These are phyloP conservation scores for Epiblema foenella DNA, from an alignment of 2,888 invertebrate genomes.

Conservation along the genomic window DNA sequence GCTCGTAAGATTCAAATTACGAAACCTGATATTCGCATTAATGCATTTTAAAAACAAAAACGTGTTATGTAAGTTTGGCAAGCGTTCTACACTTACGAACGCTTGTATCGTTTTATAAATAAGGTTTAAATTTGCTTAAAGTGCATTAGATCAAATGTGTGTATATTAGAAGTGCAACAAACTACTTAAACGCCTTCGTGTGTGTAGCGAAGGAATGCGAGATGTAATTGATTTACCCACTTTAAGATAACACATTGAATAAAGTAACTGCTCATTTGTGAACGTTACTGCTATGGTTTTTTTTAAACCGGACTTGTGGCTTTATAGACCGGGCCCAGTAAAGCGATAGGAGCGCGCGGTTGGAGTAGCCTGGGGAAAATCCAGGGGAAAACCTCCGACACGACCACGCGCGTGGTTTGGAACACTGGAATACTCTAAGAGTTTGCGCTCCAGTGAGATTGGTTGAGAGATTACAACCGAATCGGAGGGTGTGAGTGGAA, in stretches of 20 bases:
- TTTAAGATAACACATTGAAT: no score
- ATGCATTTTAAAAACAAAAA: background rate
- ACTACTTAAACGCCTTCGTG: conserved; percentile 36
- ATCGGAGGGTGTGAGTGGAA: no score
- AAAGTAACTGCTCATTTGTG: background rate
- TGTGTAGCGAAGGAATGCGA: conserved; percentile 39
- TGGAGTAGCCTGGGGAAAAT: no score
- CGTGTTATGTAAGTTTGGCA: background rate
- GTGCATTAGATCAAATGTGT: background rate
- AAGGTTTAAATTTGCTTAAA: background rate
- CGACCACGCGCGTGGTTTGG: no score
- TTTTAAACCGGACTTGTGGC: no score
- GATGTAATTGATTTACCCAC: conserved; percentile 51
- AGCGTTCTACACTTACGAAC: conserved; percentile 5
- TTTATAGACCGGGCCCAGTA: no score
- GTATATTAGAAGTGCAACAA: conserved; percentile 17
- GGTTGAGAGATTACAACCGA: no score
- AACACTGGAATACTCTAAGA: no score
- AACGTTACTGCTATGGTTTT: background rate
- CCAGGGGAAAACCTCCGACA: no score
- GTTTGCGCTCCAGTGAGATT: no score
- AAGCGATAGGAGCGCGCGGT: no score
- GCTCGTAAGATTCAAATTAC: background rate
- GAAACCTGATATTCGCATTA: background rate
- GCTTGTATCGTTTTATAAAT: background rate